These are phyloP conservation scores for Hetaerina titia DNA, from an alignment of 2,888 invertebrate genomes.

Conservation along the genomic window DNA sequence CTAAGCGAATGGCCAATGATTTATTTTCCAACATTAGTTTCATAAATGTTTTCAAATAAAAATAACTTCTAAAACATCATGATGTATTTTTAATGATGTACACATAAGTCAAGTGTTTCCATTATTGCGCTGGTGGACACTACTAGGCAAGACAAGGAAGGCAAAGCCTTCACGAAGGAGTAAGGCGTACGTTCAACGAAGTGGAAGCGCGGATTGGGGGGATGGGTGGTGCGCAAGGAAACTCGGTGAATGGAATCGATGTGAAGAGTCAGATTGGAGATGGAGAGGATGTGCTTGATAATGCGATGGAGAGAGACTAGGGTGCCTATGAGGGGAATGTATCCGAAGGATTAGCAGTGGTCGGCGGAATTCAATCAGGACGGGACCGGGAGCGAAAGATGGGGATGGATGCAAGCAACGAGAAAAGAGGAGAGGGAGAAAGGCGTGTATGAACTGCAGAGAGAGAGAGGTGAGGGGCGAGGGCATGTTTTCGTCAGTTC, in stretches of 20 bases:
- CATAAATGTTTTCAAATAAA: no score
- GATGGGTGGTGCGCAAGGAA: not conserved
- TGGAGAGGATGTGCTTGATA: not conserved
- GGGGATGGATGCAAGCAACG: not conserved
- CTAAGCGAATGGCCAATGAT: no score
- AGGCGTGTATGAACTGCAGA: not conserved
- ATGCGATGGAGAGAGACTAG: not conserved
- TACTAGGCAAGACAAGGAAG: no score
- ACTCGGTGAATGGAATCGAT: not conserved
- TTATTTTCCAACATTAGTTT: no score
- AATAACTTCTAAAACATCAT: no score
- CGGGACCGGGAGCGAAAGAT: not conserved
- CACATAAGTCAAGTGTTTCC: no score
- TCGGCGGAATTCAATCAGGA: conserved; percentile 8
- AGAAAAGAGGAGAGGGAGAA: not conserved
- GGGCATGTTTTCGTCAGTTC: not conserved
- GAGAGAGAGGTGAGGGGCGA: not conserved
- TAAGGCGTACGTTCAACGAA: no score
- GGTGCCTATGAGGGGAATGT: not conserved
- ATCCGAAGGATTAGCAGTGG: not conserved
- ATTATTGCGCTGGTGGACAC: no score
- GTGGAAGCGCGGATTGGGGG: not conserved
- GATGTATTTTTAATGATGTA: no score
- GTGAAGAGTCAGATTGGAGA: not conserved
- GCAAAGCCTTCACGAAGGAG: no score